Conservation (phyloP, 2,888 invertebrate species). For the Cephus spinipes region DNA sequence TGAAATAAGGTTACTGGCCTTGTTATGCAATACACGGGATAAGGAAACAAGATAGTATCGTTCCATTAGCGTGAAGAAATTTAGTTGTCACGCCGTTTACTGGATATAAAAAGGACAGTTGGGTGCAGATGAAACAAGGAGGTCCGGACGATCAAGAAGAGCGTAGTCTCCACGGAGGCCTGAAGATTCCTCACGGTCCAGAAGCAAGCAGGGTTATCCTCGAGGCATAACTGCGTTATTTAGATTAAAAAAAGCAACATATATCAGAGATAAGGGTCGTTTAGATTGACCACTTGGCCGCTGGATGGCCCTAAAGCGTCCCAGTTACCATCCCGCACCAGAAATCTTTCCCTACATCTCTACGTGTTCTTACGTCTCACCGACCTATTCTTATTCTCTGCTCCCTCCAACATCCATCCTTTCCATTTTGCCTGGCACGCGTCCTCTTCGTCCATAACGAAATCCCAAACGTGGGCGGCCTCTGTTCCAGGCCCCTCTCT, state of each 20-base stretch:
- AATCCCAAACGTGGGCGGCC: neutral
- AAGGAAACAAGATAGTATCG: neutral
- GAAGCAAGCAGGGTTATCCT: neutral
- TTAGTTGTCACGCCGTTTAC: neutral
- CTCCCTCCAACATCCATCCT: slow-evolving; percentile 5
- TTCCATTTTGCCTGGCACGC: slow-evolving; percentile 27
- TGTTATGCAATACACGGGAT: neutral
- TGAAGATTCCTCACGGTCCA: neutral
- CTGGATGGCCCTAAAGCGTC: slow-evolving; percentile 63
- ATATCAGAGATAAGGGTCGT: slow-evolving; percentile 57
- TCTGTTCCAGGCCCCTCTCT: slow-evolving; percentile 1
- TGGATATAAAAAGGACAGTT: neutral
- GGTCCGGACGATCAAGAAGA: neutral
- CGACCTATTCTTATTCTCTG: slow-evolving; percentile 21
- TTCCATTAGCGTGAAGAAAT: neutral
- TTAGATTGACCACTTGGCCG: slow-evolving; percentile 64
- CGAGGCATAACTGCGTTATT: slow-evolving; percentile 49
- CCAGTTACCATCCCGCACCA: slow-evolving; percentile 55
- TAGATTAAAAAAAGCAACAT: slow-evolving; percentile 50
- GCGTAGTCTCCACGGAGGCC: neutral
- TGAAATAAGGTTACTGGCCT: neutral
- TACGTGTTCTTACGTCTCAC: slow-evolving; percentile 19
- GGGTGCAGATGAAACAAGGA: neutral
- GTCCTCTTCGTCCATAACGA: slow-evolving; percentile 17
- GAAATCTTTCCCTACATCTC: slow-evolving; percentile 57